These are phyloP conservation scores for Sciurus vulgaris DNA, from an alignment of 2,797 vertebrate species.

Conservation along the genomic window DNA sequence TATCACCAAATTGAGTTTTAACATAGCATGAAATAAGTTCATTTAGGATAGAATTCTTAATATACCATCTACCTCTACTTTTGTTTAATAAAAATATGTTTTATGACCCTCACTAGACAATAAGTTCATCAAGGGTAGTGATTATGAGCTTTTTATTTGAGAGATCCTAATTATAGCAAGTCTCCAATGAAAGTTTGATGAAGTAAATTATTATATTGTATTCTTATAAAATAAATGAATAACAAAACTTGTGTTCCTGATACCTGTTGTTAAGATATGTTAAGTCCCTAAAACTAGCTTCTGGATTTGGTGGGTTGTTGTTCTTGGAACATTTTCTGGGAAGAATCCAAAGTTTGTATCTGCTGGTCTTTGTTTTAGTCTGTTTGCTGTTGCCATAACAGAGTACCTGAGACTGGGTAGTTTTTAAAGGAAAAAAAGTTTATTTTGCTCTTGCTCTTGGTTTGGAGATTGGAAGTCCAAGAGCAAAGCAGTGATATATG, in stretches of 20 bases:
- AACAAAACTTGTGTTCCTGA: not conserved
- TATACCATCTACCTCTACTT: not conserved
- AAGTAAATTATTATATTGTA: not conserved
- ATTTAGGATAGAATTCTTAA: not conserved
- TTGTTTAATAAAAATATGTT: not conserved
- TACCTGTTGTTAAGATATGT: not conserved
- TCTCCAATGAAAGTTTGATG: not conserved
- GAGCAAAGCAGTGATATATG: not conserved
- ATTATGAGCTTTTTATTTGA: not conserved
- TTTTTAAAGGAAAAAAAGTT: not conserved
- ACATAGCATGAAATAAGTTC: not conserved
- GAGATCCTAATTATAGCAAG: not conserved
- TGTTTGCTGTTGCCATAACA: not conserved
- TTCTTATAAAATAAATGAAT: not conserved
- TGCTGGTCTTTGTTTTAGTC: not conserved
- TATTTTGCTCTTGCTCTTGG: not conserved
- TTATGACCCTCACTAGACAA: not conserved
- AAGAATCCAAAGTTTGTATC: not conserved
- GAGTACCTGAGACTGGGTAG: not conserved
- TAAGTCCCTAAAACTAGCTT: not conserved
- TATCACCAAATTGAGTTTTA: constrained; percentile 10
- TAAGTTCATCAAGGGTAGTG: not conserved
- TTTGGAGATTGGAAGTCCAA: not conserved
- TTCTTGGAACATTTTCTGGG: not conserved
- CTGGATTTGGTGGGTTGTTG: not conserved